Base-by-base conservation (phyloP, 1,140 invertebrate species). In the Oedothorax gibbosus region DNA sequence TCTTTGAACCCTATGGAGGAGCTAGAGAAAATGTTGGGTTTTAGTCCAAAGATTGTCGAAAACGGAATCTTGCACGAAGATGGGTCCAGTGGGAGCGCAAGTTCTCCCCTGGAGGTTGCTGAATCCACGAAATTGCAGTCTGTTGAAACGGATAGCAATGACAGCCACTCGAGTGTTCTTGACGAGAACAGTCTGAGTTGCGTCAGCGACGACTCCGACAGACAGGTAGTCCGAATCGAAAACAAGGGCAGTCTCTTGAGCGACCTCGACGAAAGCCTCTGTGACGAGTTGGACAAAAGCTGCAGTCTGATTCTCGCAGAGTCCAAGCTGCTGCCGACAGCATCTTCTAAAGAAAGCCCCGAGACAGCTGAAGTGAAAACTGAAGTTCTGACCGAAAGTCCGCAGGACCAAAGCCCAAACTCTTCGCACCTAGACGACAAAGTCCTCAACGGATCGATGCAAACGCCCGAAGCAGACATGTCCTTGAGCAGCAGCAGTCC, bases 131-230 rank as follows among this genome's bases (percentile, higher is more conserved):
- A 75, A 14, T 57, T 75, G 14, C 53, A 75, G 54, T 15, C 72
- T 21, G 20, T 57, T 15, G 72, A 75, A 35, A 75, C 72, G 35
- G 56, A 75, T 6, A 75, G 72, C 20, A 75, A 75, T 15, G 78
- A 81, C 21, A 71, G 78, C n/a, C 65, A 71, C 50, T 81, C 78
- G 12, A 81, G 78, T 71, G 78, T 71, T 10, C 50, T 81, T 62
- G 78, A 81, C 57, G 78, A 81, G 51, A 81, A 81, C 51, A 81
- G 78, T 18, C 62, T 81, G 14, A 81, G 78, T 18, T 69, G 57
- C 53, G 21, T 71, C 18, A 81, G 78, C 71, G 78, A 81, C 51
- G 78, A 81, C 62, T 81, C 78, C 7, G 78, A 81, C 69, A 69
- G 51, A n/a, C 64, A 66, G n/a, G 11, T 56, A 21, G 49, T 35